Conservation (phyloP, 2,113 vertebrate genomes). For the Chloropsis cyanopogon region DNA sequence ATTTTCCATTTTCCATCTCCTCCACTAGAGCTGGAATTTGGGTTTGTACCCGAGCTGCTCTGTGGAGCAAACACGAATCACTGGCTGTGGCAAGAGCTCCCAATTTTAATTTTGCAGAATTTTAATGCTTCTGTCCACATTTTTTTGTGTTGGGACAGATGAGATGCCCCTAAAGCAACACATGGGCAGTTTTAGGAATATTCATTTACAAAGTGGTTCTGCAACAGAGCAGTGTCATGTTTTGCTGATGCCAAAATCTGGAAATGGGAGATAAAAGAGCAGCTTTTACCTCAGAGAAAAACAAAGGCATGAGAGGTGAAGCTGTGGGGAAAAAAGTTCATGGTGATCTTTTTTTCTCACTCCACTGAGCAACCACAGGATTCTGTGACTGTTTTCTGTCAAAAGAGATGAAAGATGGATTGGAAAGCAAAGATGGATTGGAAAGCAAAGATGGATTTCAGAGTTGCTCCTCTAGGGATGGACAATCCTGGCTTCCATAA, state of each 20-base stretch:
- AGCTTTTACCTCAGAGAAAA: background rate
- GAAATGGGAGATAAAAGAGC: background rate
- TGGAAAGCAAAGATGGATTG: background rate
- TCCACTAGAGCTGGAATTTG: background rate
- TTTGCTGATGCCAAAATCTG: background rate
- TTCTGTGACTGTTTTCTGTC: background rate
- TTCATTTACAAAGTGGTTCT: background rate
- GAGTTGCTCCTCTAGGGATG: background rate
- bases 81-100: background rate
- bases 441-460: background rate
- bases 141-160: background rate
- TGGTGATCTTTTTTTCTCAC: background rate
- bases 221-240: background rate
- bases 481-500: background rate
- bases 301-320: background rate
- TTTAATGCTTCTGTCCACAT: fast-evolving
- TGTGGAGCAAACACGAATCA: background rate
- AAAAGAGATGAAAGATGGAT: background rate
- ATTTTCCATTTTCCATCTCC: background rate
- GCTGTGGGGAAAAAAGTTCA: background rate
- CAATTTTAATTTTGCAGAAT: fast-evolving
- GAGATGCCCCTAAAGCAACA: background rate
- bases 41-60: background rate
- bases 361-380: background rate
- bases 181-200: background rate